phyloP scores from a whole-genome alignment of 2,113 vertebrate species.

The Penelope pileata region DNA sequence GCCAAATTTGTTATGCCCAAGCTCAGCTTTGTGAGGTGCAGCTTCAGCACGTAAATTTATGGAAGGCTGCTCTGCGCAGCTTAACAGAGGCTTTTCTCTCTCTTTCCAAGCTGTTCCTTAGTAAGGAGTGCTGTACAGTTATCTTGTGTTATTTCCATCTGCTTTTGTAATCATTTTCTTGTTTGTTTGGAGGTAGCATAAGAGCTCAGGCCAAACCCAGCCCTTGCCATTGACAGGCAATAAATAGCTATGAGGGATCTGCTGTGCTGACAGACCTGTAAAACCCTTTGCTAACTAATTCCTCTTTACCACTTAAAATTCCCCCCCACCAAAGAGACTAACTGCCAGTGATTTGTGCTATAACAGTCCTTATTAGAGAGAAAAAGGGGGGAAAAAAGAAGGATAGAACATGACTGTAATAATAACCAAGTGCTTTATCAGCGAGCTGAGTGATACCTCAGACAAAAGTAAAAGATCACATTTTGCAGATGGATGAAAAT shows the following conservation, averaged over 20 bases:
- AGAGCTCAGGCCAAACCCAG: conserved; percentile 13
- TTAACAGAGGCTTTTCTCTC: background rate
- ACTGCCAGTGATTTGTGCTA: conserved; percentile 13
- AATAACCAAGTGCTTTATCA: background rate
- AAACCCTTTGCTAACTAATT: conserved; percentile 37
- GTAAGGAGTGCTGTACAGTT: background rate
- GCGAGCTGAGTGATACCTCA: background rate
- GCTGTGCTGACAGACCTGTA: conserved; percentile 7
- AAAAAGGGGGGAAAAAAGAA: background rate
- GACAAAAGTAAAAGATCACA: background rate
- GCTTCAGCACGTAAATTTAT: background rate
- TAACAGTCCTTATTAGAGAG: conserved; percentile 5
- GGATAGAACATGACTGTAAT: conserved; percentile 1
- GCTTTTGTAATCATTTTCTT: background rate
- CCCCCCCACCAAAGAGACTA: background rate
- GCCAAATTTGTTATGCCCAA: background rate
- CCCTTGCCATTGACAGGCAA: background rate
- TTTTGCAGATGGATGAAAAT: background rate
- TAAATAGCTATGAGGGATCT: conserved; percentile 15
- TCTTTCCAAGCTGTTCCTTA: background rate
- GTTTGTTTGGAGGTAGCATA: background rate
- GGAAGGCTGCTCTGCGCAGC: background rate
- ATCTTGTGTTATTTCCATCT: background rate
- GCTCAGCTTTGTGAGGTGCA: background rate
- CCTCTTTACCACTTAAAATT: conserved; percentile 36